Base-by-base conservation (phyloP, 2,113 vertebrate species). In the Otus sunia region DNA sequence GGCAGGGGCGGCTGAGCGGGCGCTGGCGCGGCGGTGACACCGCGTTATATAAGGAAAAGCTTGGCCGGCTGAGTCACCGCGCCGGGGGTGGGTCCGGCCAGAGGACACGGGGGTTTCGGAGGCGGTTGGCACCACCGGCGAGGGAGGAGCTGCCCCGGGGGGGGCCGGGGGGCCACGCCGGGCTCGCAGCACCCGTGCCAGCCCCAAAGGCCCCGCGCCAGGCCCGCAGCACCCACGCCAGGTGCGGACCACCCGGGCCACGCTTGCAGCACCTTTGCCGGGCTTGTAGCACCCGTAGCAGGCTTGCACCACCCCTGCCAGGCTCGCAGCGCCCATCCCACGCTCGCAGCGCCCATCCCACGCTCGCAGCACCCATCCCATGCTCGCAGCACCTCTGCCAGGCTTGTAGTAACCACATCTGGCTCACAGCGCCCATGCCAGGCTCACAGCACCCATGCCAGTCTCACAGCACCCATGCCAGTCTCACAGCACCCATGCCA, bases 41-140 rank as follows among this genome's bases (percentile, higher is more conserved):
- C 55, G 90, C 55, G 66, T 96, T 97, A 94, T 97, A 94, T 97
- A 97, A 96, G 96, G 95, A 91, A 86, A 73, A 52, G 92, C 93
- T 83, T 75, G 37, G 21, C 53, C 9, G 92, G 96, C 96, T 97
- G 95, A 96, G 93, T 96, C 96, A 96, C 89, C 86, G 73, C 23
- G 71, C n/a, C 9, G 86, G 96, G 96, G 96, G 96, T 95, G 96
- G 96, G 93, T 95, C 96, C 84, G 93, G 87, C 93, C 96, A 97
- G 96, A 96, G 93, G 94, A 83, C 96, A 95, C 90, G 72, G 82
- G 94, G 96, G 93, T 69, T 82, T 95, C 32, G 22, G 92, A 86
- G 86, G 79, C 72, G 36, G 50, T 45, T 94, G 95, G 94, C 92
- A 92, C 92, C 72, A 64, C 75, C 26, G 23, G 89, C 12, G 86